Conservation (phyloP, 2,113 vertebrate genomes). For the Eublepharis macularius region DNA sequence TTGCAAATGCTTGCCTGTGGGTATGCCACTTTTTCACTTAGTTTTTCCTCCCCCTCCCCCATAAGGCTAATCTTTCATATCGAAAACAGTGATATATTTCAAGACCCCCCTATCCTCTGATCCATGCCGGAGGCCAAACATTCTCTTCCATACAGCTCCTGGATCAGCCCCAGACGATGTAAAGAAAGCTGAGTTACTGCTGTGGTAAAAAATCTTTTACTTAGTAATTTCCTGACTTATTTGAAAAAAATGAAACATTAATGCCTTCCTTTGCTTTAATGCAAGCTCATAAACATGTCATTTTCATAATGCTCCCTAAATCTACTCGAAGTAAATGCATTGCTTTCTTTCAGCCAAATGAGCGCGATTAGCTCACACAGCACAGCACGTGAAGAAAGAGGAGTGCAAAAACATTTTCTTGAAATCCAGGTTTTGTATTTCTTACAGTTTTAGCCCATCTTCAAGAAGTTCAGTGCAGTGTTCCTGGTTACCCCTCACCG, state of each 20-base stretch:
- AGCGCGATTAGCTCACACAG: background rate
- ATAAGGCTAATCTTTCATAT: background rate
- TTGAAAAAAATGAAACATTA: constrained; percentile 13
- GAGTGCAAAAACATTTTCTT: background rate
- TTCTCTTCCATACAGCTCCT: background rate
- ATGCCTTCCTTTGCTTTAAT: constrained; percentile 9
- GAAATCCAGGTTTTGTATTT: background rate
- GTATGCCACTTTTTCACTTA: background rate
- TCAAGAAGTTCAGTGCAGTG: too few species aligned
- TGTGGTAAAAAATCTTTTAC: constrained; percentile 3
- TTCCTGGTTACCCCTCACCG: too few species aligned
- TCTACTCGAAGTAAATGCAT: background rate
- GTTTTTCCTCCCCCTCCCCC: background rate
- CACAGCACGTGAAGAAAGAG: background rate
- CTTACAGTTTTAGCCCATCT: too few species aligned
- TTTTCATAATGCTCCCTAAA: constrained; percentile 21
- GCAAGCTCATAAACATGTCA: constrained; percentile 9
- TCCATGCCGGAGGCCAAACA: background rate
- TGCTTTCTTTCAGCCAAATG: constrained; percentile 5
- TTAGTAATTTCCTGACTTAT: constrained; percentile 18
- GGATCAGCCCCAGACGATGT: background rate
- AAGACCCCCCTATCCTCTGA: background rate
- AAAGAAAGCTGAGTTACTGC: background rate
- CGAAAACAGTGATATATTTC: background rate
- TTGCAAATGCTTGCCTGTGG: background rate